These are phyloP conservation scores for Exaiptasia diaphana DNA, from an alignment of 64 coral and sea anemone genomes.

Conservation along the genomic window DNA sequence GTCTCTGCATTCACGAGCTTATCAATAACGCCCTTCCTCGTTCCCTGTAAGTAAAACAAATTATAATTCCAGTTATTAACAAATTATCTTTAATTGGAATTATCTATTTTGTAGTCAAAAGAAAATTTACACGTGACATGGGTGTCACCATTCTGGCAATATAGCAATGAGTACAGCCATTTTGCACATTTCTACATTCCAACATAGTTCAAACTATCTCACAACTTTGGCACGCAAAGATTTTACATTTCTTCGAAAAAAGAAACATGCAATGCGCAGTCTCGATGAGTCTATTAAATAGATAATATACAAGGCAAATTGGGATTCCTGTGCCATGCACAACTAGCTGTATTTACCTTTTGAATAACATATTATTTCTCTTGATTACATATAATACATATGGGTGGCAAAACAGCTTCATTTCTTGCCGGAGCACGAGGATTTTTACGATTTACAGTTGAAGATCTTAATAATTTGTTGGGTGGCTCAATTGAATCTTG, in stretches of 20 bases:
- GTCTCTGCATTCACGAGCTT: slow-evolving; percentile 30
- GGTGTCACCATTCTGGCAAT: too few species aligned
- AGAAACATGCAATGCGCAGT: too few species aligned
- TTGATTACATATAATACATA: slow-evolving; percentile 51
- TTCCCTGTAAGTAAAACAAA: slow-evolving; percentile 6
- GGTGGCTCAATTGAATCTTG: too few species aligned
- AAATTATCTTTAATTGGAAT: neutral
- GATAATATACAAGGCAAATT: too few species aligned
- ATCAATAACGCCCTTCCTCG: slow-evolving; percentile 11
- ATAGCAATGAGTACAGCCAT: too few species aligned
- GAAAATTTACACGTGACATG: neutral
- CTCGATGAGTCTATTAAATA: too few species aligned
- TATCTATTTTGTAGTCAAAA: neutral
- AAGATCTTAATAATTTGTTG: slow-evolving; percentile 9
- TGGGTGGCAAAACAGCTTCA: slow-evolving; percentile 31
- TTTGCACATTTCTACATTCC: too few species aligned
- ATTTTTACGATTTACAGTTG: neutral
- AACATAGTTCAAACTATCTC: too few species aligned
- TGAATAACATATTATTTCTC: slow-evolving; percentile 34
- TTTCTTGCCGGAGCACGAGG: too few species aligned
- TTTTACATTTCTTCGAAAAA: too few species aligned
- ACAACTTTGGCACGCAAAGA: too few species aligned
- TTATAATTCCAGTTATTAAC: neutral
- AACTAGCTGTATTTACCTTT: slow-evolving; percentile 29
- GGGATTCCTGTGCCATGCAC: too few species aligned